Evolutionary conservation across 2,888 invertebrate species (phyloP).

Genomic region (Rotaria magnacalcarata): DNA sequence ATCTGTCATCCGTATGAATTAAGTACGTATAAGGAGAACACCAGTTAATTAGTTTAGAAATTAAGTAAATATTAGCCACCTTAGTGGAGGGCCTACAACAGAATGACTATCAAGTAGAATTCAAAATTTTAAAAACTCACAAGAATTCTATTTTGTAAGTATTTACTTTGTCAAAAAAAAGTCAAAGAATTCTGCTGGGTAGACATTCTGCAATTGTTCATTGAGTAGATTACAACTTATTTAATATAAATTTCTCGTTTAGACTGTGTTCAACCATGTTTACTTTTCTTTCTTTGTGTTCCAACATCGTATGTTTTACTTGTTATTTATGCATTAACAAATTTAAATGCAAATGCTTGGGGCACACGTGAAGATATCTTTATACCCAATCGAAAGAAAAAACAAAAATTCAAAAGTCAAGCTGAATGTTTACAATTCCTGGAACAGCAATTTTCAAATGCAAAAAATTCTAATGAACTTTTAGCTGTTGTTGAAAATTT

Average conservation of each 20-base stretch:
- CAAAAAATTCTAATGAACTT: conserved; percentile 49
- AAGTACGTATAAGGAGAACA: conserved; percentile 62
- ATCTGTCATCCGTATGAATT: conserved; percentile 85
- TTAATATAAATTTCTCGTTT: neutral
- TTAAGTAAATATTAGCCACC: too few species aligned
- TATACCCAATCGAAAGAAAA: conserved; percentile 54
- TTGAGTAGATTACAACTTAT: too few species aligned
- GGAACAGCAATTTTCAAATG: conserved; percentile 63
- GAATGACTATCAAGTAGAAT: too few species aligned
- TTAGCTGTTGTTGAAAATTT: conserved; percentile 42
- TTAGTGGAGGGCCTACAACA: too few species aligned
- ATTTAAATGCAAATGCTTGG: conserved; percentile 74
- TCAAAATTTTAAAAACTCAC: too few species aligned
- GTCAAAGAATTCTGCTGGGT: too few species aligned
- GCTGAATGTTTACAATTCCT: conserved; percentile 69
- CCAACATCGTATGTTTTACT: conserved; percentile 66
- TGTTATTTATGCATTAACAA: conserved; percentile 83
- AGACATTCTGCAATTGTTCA: too few species aligned
- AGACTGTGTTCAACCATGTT: conserved; percentile 65
- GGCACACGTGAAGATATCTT: conserved; percentile 74
- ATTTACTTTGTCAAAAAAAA: too few species aligned
- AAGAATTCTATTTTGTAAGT: too few species aligned
- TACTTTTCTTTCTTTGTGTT: conserved; percentile 59
- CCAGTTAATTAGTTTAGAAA: too few species aligned
- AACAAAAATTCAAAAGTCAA: conserved; percentile 75